Evolutionary conservation across 2,113 vertebrate species (phyloP), one percentile per base, ranked within the genome.

Genomic region (Rhinoptilus africanus): DNA sequence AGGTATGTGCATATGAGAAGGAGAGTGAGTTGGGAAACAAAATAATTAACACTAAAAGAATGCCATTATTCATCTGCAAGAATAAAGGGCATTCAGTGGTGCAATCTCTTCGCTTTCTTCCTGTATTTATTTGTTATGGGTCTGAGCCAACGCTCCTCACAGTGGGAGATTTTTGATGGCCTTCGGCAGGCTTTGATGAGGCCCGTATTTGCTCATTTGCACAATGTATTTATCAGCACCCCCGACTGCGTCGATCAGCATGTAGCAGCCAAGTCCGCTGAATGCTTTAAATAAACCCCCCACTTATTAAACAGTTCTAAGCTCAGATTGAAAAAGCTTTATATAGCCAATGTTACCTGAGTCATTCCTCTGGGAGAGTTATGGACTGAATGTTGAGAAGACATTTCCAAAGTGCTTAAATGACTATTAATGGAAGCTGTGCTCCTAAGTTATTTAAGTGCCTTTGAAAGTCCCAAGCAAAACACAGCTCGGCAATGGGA

Each of bases 191-290:
- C 86, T 92, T 91, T 97, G 95, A 95, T 95, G 88, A 94, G 83
- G 51, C 76, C 85, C 27, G 21, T 82, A 92, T 92, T 95, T 92
- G 80, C 92, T 95, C 86, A 95, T 97, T 95, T 95, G 62, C 71
- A 89, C 86, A 92, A 66, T 63, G 91, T 93, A 95, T 92, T 95
- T 89, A 69, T 95, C 89, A 83, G 84, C 32, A 92, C 73, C 86
- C 78, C 92, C 50, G 7, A 73, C 69, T 18, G 92, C 0, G 69
- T 3, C 10, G n/a, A 96, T 57, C 89, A 96, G 96, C 82, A 21
- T 64, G 89, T 34, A 81, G 73, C 88, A 68, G 64, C 86, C 84
- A 81, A 94, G 89, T 51, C 87, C 3, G 6, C 39, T 43, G 47
- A 90, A 94, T 47, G 88, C 88, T 89, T 96, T 94, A 96, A 89